These are phyloP conservation scores for Idaea straminata DNA, from an alignment of 2,888 invertebrate species.

Conservation along the genomic window DNA sequence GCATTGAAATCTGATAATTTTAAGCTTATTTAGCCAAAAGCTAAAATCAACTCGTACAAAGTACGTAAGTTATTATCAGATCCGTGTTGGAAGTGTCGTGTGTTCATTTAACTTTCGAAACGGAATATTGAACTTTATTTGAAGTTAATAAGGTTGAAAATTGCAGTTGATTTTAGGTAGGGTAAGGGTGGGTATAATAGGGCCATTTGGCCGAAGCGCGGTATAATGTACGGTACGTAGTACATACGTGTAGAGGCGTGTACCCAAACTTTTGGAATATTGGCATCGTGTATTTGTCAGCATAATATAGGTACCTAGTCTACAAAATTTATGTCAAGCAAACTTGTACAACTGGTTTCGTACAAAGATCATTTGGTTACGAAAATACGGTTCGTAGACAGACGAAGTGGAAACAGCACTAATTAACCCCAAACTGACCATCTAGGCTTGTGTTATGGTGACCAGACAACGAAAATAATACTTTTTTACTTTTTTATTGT, in stretches of 20 bases:
- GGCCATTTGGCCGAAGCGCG: slow-evolving; percentile 66
- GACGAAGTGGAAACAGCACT: too few species aligned
- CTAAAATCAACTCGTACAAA: slow-evolving; percentile 54
- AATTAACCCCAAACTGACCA: too few species aligned
- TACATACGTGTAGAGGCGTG: slow-evolving; percentile 56
- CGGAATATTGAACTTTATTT: slow-evolving; percentile 43
- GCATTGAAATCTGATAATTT: slow-evolving; percentile 52
- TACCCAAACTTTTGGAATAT: slow-evolving; percentile 62
- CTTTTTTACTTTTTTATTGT: too few species aligned
- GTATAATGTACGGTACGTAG: slow-evolving; percentile 49
- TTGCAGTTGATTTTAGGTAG: slow-evolving; percentile 31
- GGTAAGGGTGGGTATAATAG: slow-evolving; percentile 63
- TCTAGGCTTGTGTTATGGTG: too few species aligned
- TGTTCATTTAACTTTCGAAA: slow-evolving; percentile 46
- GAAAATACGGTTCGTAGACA: too few species aligned
- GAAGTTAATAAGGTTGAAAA: slow-evolving; percentile 46
- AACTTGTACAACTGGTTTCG: not conserved
- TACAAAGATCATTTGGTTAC: too few species aligned
- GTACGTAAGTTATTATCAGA: slow-evolving; percentile 63
- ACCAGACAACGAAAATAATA: too few species aligned
- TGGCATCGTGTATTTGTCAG: slow-evolving; percentile 54
- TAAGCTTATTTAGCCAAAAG: slow-evolving; percentile 46
- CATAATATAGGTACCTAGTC: not conserved
- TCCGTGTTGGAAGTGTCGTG: slow-evolving; percentile 53
- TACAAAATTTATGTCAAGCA: not conserved